Conservation (phyloP, 2,113 vertebrate species). For the Hydrolagus affinis region DNA sequence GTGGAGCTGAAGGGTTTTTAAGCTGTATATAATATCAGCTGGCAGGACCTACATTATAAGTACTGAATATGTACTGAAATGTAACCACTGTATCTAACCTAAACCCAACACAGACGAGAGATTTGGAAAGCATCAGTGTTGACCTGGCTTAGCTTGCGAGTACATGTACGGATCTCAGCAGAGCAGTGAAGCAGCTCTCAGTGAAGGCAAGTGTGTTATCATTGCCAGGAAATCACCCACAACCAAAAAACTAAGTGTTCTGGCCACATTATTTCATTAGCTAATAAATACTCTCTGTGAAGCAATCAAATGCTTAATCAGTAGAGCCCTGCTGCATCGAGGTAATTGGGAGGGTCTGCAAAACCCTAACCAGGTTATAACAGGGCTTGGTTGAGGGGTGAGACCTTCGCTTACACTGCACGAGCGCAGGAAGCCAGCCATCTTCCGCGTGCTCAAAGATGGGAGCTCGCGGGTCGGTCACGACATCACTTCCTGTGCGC, state of each 20-base stretch:
- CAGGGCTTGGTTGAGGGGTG: no score
- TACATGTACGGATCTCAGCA: not conserved
- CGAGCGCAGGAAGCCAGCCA: no score
- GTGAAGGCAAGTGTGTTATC: slow-evolving; percentile 76
- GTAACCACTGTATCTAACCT: not conserved
- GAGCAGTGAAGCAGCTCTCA: slow-evolving; percentile 45
- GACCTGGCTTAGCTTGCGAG: not conserved
- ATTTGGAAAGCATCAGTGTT: not conserved
- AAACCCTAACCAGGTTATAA: no score
- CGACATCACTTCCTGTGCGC: no score
- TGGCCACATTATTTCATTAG: not conserved
- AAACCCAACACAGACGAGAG: not conserved
- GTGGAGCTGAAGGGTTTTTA: not conserved
- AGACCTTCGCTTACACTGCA: no score
- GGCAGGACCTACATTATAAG: not conserved
- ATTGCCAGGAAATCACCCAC: slow-evolving; percentile 43
- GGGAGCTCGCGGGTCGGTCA: no score
- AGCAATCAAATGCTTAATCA: no score
- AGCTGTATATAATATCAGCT: no score
- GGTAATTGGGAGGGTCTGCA: no score
- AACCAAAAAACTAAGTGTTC: not conserved
- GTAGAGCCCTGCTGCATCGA: no score
- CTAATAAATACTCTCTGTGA: no score
- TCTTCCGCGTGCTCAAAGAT: no score
- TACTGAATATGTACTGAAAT: not conserved